Base-by-base conservation (phyloP, 2,797 vertebrate genomes). In the Siniperca scherzeri region DNA sequence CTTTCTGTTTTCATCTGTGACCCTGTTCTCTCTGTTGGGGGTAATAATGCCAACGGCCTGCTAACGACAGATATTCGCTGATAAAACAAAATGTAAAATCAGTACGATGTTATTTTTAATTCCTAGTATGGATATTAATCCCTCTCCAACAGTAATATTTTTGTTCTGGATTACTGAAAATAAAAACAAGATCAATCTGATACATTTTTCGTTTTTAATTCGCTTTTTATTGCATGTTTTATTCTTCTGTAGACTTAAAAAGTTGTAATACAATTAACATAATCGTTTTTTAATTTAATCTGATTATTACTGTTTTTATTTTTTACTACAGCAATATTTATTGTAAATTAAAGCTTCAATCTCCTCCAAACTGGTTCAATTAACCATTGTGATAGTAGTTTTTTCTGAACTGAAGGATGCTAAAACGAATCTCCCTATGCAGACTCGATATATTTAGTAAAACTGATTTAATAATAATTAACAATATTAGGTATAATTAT, bases 61-160 rank as follows among this genome's bases (percentile, higher is more conserved):
- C 57, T 50, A 55, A 44, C 10, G 36, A 64, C 30, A 21, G 48
- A 30, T 30, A 48, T n/a, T 19, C 36, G 6, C 62, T 33, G 16
- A 59, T 38, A 1, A 56, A 66, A 77, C 36, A 16, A 70, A 57
- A 44, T 22, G n/a, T 62, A 84, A 21, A 74, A 77, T 62, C 25
- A n/a, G 0, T 7, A 17, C 3, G 10, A 27, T n/a, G 17, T 33
- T 55, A 13, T 78, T 25, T 57, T 61, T 69, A 22, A 69, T 67
- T 42, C 25, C 5, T 42, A 19, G 38, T 19, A 14, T 13, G 48
- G n/a, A 56, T 68, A 68, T 30, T 0, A 66, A 57, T 53, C n/a
- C 8, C 6, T 19, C 2, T 52, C 3, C 48, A 1, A 1, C 14
- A 46, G 16, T 25, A 30, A 55, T 65, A 55, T 27, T 9, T 74